Base-by-base conservation (phyloP, 2,888 invertebrate species). In the Leptopilina myrica region DNA sequence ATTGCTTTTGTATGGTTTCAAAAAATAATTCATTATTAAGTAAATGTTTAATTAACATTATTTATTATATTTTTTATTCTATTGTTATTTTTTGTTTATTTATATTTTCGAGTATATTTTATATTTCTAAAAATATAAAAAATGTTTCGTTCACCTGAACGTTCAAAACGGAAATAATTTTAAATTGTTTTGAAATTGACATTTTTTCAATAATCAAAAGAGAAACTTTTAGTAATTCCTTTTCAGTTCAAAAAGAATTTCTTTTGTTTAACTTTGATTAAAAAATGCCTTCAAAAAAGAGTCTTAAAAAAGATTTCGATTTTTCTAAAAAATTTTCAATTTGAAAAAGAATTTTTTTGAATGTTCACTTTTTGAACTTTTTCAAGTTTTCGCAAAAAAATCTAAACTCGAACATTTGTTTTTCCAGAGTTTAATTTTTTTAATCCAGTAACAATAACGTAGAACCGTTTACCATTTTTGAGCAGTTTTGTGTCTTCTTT, bases 391-490 rank as follows among this genome's bases (percentile, higher is more conserved):
- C 7, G 43, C 43, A 43, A 43, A 43, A 43, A 20, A 43, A 43
- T 43, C 43, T 43, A 43, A 43, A 43, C 43, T 43, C 43, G 43
- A 59, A 59, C 1, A 59, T n/a, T 59, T 15, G 15, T 15, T 59
- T 59, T 1, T 33, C 3, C 33, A 20, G n/a, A 15, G n/a, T 59
- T n/a, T 20, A 20, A 20, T 20, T 20, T 15, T 62, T 62, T 20
- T 20, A 20, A 20, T 53, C 12, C 20, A 49, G 46, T 69, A 62
- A 67, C 53, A 69, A 69, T 49, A 78, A 76, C 64, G 65, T 78
- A 66, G 59, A 80, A 43, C 67, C 65, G 62, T 82, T 78, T 15
- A 73, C 77, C 79, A 78, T 66, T 77, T 81, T 83, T 84, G 84
- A 84, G 84, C 84, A 81, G 81, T 80, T 79, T 79, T 76, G 64